Conservation (phyloP, 1,140 invertebrate genomes). For the Archegozetes longisetosus region DNA sequence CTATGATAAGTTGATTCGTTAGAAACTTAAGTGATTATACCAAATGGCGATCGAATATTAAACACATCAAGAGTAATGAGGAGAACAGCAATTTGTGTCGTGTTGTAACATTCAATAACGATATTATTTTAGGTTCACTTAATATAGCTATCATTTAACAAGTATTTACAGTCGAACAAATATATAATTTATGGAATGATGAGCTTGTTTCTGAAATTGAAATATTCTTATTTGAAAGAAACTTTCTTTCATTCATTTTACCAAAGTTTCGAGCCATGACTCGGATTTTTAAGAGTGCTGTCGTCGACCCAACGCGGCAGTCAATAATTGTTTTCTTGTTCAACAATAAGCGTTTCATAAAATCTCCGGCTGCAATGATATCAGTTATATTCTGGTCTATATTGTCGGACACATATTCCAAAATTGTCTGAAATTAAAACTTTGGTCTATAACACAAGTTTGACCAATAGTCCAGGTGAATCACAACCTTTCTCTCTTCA, state of each 20-base stretch:
- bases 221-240: neutral
- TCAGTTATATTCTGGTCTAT: slow-evolving; percentile 3
- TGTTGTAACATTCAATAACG: slow-evolving; percentile 4
- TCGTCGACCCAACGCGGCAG: slow-evolving; percentile 10
- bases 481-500: neutral
- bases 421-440: slow-evolving; percentile 1
- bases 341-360: slow-evolving; percentile 10
- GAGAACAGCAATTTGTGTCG: slow-evolving; percentile 13
- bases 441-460: neutral
- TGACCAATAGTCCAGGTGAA: neutral
- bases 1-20: neutral
- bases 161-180: slow-evolving; percentile 34
- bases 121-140: neutral
- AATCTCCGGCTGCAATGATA: slow-evolving; percentile 7
- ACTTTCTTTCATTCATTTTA: neutral
- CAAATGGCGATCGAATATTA: slow-evolving; percentile 6
- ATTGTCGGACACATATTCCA: slow-evolving; percentile 9
- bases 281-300: neutral
- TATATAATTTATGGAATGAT: slow-evolving; percentile 40
- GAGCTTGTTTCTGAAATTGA: no score
- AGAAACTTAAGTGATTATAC: neutral
- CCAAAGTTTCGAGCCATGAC: slow-evolving; percentile 1
- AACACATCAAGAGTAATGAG: slow-evolving; percentile 13
- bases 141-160: neutral
- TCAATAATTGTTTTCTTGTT: slow-evolving; percentile 1